phyloP scores from a whole-genome alignment of 2,797 vertebrate species.

The Vultur gryphus region DNA sequence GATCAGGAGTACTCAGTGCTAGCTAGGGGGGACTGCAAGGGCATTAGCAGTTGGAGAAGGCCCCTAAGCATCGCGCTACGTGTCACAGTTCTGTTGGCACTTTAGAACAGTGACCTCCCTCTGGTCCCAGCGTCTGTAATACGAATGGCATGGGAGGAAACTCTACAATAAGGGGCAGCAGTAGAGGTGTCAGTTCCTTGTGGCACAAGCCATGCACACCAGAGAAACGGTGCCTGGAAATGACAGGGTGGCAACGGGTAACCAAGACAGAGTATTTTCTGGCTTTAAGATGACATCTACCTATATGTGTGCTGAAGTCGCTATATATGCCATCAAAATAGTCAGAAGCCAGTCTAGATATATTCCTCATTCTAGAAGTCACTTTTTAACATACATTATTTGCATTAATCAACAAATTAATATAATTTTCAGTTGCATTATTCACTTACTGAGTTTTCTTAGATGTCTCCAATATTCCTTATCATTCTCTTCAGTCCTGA shows the following conservation, averaged over 20 bases:
- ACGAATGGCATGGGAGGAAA: not conserved
- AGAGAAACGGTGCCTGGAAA: not conserved
- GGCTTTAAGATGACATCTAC: not conserved
- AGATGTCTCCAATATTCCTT: not conserved
- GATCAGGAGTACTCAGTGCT: too few relatives aligned
- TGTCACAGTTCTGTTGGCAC: not conserved
- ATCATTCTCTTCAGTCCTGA: not conserved
- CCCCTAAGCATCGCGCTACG: fast-evolving
- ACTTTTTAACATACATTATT: not conserved
- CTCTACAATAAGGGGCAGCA: not conserved
- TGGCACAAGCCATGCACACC: not conserved
- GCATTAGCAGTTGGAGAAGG: not conserved
- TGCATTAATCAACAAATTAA: not conserved
- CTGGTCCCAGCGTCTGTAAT: not conserved
- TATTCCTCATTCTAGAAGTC: not conserved
- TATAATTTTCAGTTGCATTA: not conserved
- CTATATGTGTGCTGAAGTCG: not conserved
- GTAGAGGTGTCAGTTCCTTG: not conserved
- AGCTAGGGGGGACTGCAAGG: not conserved
- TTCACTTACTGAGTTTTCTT: not conserved
- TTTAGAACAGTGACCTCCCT: not conserved
- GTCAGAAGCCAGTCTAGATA: not conserved
- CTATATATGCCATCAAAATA: not conserved
- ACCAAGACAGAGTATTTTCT: not conserved
- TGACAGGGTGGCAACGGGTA: not conserved